phyloP scores from a whole-genome alignment of 2,888 invertebrate genomes.

The Lycia hirtaria region DNA sequence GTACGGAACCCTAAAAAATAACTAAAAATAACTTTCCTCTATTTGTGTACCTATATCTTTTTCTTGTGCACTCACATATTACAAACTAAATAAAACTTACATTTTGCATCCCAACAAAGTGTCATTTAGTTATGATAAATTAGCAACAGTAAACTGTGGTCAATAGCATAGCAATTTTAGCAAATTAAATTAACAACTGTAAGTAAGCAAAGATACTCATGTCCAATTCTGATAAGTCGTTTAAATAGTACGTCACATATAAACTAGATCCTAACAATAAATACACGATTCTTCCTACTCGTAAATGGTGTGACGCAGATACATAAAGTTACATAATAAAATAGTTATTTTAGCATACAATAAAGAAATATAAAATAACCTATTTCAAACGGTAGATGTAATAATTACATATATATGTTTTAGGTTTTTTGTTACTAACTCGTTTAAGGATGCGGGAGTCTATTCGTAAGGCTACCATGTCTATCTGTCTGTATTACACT shows the following conservation, averaged over 20 bases:
- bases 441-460: too few species aligned
- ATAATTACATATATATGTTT: too few species aligned
- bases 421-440: too few species aligned
- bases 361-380: background rate
- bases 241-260: slow-evolving; percentile 25
- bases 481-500: too few species aligned
- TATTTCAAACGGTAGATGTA: too few species aligned
- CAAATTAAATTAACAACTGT: slow-evolving; percentile 18
- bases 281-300: slow-evolving; percentile 47
- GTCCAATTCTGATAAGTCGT: slow-evolving; percentile 15
- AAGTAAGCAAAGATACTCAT: slow-evolving; percentile 6
- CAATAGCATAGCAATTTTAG: slow-evolving; percentile 12
- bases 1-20: too few species aligned
- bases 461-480: too few species aligned
- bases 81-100: too few species aligned
- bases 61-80: too few species aligned
- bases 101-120: background rate
- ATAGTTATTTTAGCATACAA: slow-evolving; percentile 4
- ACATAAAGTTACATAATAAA: slow-evolving; percentile 14
- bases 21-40: too few species aligned
- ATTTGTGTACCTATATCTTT: too few species aligned
- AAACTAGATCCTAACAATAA: slow-evolving; percentile 21
- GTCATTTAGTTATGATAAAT: background rate
- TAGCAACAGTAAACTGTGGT: slow-evolving; percentile 2
- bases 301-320: slow-evolving; percentile 30